Conservation (phyloP, 2,113 vertebrate species). For the Cinclus cinclus region DNA sequence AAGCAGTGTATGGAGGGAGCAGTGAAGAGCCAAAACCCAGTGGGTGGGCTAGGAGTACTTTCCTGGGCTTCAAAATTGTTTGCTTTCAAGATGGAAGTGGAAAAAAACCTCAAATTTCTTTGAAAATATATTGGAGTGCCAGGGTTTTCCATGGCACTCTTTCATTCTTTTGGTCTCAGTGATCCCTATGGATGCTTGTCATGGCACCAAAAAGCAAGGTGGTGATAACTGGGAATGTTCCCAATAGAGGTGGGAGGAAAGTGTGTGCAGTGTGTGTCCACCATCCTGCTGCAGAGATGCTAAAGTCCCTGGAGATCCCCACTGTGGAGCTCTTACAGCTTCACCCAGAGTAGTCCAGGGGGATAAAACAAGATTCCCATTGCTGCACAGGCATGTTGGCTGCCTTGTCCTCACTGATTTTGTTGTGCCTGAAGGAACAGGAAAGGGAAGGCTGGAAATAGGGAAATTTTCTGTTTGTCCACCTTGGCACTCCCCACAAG, state of each 20-base stretch:
- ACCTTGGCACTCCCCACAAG: background rate
- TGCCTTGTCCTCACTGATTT: background rate
- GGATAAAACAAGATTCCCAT: background rate
- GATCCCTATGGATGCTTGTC: background rate
- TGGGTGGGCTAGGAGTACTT: background rate
- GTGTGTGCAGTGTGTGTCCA: accelerated
- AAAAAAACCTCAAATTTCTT: background rate
- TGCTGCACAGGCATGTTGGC: accelerated
- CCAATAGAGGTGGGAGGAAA: accelerated
- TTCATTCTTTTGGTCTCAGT: background rate
- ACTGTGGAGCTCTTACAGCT: background rate
- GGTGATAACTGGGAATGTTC: background rate
- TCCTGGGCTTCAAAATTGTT: background rate
- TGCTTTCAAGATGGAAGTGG: background rate
- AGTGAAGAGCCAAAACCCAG: background rate
- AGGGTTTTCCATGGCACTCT: background rate
- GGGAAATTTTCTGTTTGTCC: background rate
- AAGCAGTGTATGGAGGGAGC: background rate
- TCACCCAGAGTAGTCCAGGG: background rate
- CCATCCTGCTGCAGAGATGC: accelerated
- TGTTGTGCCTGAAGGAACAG: background rate
- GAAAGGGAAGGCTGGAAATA: background rate
- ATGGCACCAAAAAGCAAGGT: background rate
- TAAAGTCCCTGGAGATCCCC: background rate
- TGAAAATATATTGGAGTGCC: background rate